phyloP scores from a whole-genome alignment of 2,888 invertebrate genomes.

The Hydriomena furcata region DNA sequence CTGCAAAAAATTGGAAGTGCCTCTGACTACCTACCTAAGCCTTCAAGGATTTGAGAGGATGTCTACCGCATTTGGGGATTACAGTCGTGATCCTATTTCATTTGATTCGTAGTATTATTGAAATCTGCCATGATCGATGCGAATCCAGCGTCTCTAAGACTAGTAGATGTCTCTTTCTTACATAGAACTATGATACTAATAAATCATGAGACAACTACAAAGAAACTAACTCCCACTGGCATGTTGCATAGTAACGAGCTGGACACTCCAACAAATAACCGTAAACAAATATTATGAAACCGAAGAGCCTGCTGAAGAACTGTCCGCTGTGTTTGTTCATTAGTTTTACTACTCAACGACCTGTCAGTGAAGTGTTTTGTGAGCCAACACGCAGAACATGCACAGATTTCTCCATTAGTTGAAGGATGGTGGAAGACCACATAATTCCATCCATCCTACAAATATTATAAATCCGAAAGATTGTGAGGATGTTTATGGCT shows the following conservation, averaged over 20 bases:
- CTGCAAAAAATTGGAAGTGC: no score
- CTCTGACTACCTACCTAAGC: no score
- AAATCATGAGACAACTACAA: neutral
- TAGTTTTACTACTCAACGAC: constrained; percentile 45
- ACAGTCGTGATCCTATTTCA: no score
- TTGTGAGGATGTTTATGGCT: no score
- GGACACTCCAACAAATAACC: constrained; percentile 49
- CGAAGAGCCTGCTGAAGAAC: constrained; percentile 53
- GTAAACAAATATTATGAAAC: constrained; percentile 62
- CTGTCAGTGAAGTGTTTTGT: constrained; percentile 40
- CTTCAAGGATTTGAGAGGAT: no score
- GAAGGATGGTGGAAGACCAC: neutral
- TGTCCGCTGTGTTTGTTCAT: constrained; percentile 52
- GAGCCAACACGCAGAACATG: constrained; percentile 27
- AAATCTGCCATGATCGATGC: no score
- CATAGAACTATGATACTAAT: no score
- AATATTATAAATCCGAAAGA: no score
- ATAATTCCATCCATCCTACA: constrained; percentile 4
- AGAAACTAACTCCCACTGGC: constrained; percentile 35
- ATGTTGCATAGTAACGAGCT: constrained; percentile 46
- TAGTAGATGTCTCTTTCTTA: no score
- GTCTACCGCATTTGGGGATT: no score
- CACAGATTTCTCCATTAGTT: constrained; percentile 24
- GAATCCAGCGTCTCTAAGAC: no score
- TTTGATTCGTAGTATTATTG: no score